Conservation (phyloP, 2,797 vertebrate genomes). For the Danio jaintianensis region DNA sequence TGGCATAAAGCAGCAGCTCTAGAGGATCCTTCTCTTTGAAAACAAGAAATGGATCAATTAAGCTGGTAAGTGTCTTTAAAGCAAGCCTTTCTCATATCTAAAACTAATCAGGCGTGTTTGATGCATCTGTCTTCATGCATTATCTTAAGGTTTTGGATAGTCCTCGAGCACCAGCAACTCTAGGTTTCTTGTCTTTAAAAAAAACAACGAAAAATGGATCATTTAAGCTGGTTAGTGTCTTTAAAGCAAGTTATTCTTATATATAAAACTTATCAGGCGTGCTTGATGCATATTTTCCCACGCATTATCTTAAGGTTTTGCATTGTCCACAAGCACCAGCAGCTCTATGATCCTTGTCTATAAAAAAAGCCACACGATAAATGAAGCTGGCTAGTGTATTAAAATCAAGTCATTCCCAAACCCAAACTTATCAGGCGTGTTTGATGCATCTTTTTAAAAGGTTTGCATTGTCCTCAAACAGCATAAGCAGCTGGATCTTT, state of each 20-base stretch:
- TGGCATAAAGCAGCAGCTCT: background rate
- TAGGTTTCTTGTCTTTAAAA: too few relatives aligned
- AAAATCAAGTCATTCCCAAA: background rate
- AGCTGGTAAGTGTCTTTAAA: background rate
- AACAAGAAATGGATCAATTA: conserved; percentile 6
- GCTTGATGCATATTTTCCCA: background rate
- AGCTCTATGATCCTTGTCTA: too few relatives aligned
- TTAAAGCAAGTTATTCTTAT: background rate
- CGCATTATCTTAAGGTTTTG: background rate
- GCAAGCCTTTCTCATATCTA: background rate
- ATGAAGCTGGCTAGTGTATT: too few relatives aligned
- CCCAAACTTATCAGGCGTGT: background rate
- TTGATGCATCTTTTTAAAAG: background rate
- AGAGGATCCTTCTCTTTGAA: background rate
- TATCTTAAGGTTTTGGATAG: too few relatives aligned
- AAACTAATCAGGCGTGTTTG: conserved; percentile 3
- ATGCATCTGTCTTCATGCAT: background rate
- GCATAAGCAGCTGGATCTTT: too few relatives aligned
- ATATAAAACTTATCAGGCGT: background rate
- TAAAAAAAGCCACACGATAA: too few relatives aligned
- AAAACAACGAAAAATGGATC: too few relatives aligned
- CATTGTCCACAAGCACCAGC: background rate
- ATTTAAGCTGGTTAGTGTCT: too few relatives aligned
- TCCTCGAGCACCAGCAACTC: too few relatives aligned
- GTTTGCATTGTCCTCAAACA: too few relatives aligned